phyloP scores from a whole-genome alignment of 2,888 invertebrate genomes.

The Cephus rjabovi region DNA sequence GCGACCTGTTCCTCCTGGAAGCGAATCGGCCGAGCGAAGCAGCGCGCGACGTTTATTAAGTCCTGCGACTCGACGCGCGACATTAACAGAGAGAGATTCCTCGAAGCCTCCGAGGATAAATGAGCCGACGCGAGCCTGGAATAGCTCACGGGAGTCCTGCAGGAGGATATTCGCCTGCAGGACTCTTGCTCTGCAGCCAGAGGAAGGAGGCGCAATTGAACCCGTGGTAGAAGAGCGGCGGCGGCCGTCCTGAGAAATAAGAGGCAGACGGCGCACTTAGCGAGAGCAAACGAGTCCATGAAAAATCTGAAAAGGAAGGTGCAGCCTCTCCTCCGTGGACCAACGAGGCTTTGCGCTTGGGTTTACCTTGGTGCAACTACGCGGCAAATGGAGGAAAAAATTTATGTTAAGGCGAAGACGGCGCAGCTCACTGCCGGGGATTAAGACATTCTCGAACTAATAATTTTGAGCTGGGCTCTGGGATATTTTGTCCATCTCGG shows the following conservation, averaged over 20 bases:
- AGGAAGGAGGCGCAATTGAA: background rate
- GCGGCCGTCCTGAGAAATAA: conserved; percentile 19
- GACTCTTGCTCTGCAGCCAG: background rate
- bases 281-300: conserved; percentile 21
- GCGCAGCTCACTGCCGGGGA: conserved; percentile 47
- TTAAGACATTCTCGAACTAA: conserved; percentile 64
- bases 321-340: background rate
- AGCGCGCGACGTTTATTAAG: conserved; percentile 56
- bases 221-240: background rate
- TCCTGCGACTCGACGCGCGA: conserved; percentile 48
- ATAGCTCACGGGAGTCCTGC: conserved; percentile 48
- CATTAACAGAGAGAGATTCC: conserved; percentile 44
- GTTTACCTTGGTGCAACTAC: background rate
- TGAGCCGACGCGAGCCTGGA: conserved; percentile 59
- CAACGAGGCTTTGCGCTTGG: background rate
- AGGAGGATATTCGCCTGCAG: no score
- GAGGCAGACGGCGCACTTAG: conserved; percentile 27
- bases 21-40: background rate
- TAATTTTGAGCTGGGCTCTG: conserved; percentile 56
- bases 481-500: conserved; percentile 54
- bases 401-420: conserved; percentile 50
- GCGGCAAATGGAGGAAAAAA: conserved; percentile 26
- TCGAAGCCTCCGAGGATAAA: conserved; percentile 50
- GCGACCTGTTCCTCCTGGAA: no score
- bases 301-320: no score